Base-by-base conservation (phyloP, 2,113 vertebrate species). In the Pao palembangensis region DNA sequence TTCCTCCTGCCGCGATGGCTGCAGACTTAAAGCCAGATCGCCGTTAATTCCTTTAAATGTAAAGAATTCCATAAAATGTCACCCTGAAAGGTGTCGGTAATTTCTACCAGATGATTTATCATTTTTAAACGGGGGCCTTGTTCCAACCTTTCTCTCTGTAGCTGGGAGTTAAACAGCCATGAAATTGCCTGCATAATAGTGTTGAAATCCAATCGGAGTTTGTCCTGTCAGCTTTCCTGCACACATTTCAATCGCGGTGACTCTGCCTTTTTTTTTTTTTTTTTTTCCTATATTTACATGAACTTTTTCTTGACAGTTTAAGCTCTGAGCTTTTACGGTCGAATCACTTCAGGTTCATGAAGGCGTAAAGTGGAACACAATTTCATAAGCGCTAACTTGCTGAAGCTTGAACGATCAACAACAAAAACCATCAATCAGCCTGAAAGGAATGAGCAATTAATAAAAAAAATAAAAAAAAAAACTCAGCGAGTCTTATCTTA, bases 111-210 rank as follows among this genome's bases (percentile, higher is more conserved):
- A 90, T 93, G 93, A 95, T 94, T 94, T 94, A 94, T 93, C 88
- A 91, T 93, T 91, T 90, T 89, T 88, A 92, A 94, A 91, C 87
- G 88, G 88, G 86, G 80, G 71, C 71, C 85, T 75, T 88, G 85
- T 44, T 70, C 58, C 75, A 60, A 65, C 73, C 72, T 85, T 78
- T 66, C 87, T 83, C 89, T 53, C 88, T 88, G 80, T 89, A 83
- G 90, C 85, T 53, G 78, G 73, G 78, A 84, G 88, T 92, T 95
- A 95, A 96, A 93, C 93, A 94, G 91, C 93, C 93, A 92, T 95
- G 94, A 96, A 96, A 98, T 97, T 94, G 93, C 89, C 90, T 93
- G 92, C 94, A 93, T 95, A 95, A 96, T 94, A 91, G 91, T 88
- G 91, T 92, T 96, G 93, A 93, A 94, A 94, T 94, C 91, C 92